Base-by-base conservation (phyloP, 2,113 vertebrate genomes). In the Rhinopomastus cyanomelas region DNA sequence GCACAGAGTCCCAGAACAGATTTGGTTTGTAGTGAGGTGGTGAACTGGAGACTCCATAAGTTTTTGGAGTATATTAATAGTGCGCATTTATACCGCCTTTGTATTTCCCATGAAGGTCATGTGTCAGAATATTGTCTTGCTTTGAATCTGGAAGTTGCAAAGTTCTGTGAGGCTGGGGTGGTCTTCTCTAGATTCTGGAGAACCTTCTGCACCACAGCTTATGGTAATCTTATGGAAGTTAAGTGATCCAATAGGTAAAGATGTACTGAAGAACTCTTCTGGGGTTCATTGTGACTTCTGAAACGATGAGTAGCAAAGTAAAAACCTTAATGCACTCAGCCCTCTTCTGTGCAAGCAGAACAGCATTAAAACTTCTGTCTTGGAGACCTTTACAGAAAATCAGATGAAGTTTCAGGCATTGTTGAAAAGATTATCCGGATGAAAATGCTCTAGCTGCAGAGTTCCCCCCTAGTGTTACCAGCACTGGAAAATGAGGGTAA, bases 291-390 rank as follows among this genome's bases (percentile, higher is more conserved):
- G 1, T 59, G 34, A 65, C 90, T 87, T 83, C 81, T 87, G 48
- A 81, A 88, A 66, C 75, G 13, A 46, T 73, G 25, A 61, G 11
- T 62, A 89, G 32, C 66, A 68, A 62, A 83, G n/a, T 80, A 82
- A 90, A 89, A 90, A 39, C 62, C 15, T 53, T 92, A 84, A 87
- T 76, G 74, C 42, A 42, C 16, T 64, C 22, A 67, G 9, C 57
- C 32, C 22, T 83, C 37, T 81, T 77, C 44, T 81, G 3, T 56
- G 57, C 23, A 56, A 66, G 46, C 16, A 3, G 14, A 29, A 49
- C 1, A 72, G 19, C 46, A 66, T 73, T 22, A 34, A 23, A 89
- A 82, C 42, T 79, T 87, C 17, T 89, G 49, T 69, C 23, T 79
- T 42, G 9, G 11, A 49, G 42, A 27, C 21, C 15, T 90, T 89